Conservation (phyloP, 2,797 vertebrate genomes). For the Lacerta viridis region DNA sequence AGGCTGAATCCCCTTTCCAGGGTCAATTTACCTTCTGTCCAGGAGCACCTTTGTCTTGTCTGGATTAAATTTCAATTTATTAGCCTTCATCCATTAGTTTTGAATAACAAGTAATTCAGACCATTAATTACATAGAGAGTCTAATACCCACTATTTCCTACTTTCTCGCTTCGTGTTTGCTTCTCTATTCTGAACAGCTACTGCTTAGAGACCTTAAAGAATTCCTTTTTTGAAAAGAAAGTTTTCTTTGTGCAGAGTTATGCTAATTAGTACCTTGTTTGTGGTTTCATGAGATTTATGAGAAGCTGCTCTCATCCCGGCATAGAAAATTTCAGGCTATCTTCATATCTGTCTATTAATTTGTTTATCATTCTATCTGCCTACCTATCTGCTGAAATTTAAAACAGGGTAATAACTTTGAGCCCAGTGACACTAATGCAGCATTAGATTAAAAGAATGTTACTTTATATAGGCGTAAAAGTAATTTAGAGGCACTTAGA, state of each 20-base stretch:
- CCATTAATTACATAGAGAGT: constrained; percentile 74
- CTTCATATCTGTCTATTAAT: constrained; percentile 81
- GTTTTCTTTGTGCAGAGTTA: constrained; percentile 76
- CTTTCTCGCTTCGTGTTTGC: constrained; percentile 36
- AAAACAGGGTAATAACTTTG: constrained; percentile 81
- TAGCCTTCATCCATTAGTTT: constrained; percentile 52
- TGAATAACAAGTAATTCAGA: constrained; percentile 71
- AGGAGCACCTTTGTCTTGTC: not conserved
- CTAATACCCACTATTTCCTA: constrained; percentile 68
- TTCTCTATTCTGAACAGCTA: constrained; percentile 74
- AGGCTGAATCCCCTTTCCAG: not conserved
- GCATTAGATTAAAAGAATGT: constrained; percentile 86
- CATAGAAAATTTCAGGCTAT: constrained; percentile 76
- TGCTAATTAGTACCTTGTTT: constrained; percentile 76
- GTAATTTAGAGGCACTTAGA: constrained; percentile 85
- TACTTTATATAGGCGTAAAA: constrained; percentile 82
- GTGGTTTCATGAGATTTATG: constrained; percentile 75
- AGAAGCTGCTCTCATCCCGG: constrained; percentile 65
- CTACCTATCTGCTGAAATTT: constrained; percentile 82
- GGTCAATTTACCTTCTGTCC: not conserved
- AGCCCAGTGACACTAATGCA: constrained; percentile 83
- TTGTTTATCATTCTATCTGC: constrained; percentile 84
- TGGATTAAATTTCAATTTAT: not conserved
- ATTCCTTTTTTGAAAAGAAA: constrained; percentile 72
- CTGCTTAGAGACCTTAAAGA: constrained; percentile 74